Base-by-base conservation (phyloP, 2,797 vertebrate species). In the Limosa lapponica region DNA sequence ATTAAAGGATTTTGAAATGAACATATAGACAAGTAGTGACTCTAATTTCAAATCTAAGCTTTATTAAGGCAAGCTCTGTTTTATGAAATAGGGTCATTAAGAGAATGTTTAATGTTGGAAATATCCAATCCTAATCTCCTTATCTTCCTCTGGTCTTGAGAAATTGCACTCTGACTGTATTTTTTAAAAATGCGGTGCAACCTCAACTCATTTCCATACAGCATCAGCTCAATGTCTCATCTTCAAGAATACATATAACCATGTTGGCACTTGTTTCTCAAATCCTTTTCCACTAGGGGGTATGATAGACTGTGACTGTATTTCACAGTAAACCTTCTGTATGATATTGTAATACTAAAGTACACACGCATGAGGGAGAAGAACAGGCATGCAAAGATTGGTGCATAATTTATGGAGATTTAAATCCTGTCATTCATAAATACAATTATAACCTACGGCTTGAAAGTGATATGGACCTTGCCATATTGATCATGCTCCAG, bases 1-100 rank as follows among this genome's bases (percentile, higher is more conserved):
- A 97, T 95, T 97, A 97, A 96, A 97, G 93, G 94, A 90, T 95
- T 96, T 94, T 96, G 83, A 96, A 97, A 95, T 92, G 94, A 96
- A 96, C 88, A 58, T 93, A 96, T 92, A 96, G 92, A 92, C 89
- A 78, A 95, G 79, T 54, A 66, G 90, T 61, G 89, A 88, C 79
- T 95, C 90, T 89, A 93, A 96, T 97, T 96, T 96, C 93, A 96
- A 93, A 95, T 89, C 70, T 93, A 46, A 90, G 90, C 65, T 89
- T 94, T 97, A 89, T 93, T 93, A 92, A 92, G 61, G 39, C 84
- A 81, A 89, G 32, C 59, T 73, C 64, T 73, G 78, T 89, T 86
- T 93, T 93, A 90, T 2, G 32, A 96, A 95, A 92, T 84, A 70
- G 36, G 69, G n/a, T 89, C 85, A 80, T 95, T 94, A 95, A 79